Evolutionary conservation across 1,140 invertebrate genomes (phyloP), one percentile per base, ranked within the genome.

Genomic region (Meloidogyne hapla): DNA sequence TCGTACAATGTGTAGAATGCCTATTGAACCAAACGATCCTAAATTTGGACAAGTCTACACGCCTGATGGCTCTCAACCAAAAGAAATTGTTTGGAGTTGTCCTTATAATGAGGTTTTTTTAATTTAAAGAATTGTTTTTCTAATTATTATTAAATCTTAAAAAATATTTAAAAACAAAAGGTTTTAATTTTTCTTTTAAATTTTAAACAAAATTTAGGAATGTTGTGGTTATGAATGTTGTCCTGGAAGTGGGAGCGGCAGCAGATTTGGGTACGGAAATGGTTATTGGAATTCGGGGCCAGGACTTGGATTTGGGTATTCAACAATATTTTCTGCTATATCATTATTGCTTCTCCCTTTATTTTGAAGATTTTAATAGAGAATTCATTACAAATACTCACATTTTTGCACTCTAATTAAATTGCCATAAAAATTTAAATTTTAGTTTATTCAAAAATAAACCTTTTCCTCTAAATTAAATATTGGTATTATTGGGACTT

Each of bases 81-180:
- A 78, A 18, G 84, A 85, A 72, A 83, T 85, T 72, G 85, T 87
- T 21, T 85, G 84, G 84, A 69, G 75, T 18, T 85, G 84, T 65
- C 64, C 74, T 3, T 77, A 69, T 61, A 76, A 79, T 65, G 83
- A 85, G 72, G 42, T 85, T 77, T 56, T 56, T 56, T n/a, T n/a
- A 56, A 21, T n/a, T 56, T n/a, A 8, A 8, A 71, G 67, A 73
- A 26, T 78, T 25, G 3, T 12, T 45, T 13, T 63, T 68, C n/a
- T 76, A 1, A 26, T 28, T 5, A 18, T 15, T 10, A 70, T 13
- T 72, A 38, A 18, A n/a, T n/a, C 18, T n/a, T n/a, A n/a, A n/a
- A n/a, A n/a, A n/a, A n/a, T n/a, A n/a, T n/a, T n/a, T n/a, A n/a
- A n/a, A n/a, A n/a, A n/a, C n/a, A n/a, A n/a, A n/a, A n/a, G n/a